phyloP scores from a whole-genome alignment of 64 coral and sea anemone genomes.

The Montipora capricornis region DNA sequence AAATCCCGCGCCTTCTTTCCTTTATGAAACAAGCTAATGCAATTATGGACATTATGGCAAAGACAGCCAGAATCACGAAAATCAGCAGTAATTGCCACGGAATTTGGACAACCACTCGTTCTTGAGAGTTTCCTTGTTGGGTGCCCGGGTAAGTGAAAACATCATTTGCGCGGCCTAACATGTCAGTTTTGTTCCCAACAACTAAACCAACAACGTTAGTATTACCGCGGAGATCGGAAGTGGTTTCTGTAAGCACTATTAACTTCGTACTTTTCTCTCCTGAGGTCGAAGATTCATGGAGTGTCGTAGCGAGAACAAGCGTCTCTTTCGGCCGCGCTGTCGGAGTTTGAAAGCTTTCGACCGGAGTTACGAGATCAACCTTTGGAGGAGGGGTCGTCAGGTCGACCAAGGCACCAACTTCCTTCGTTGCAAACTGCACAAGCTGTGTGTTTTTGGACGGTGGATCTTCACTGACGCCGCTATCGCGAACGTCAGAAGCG shows the following conservation, averaged over 20 bases:
- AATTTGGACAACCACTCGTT: neutral
- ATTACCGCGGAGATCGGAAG: no score
- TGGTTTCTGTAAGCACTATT: no score
- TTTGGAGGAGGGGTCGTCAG: no score
- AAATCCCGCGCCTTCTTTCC: neutral
- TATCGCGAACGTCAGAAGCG: neutral
- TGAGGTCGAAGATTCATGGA: no score
- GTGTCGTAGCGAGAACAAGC: no score
- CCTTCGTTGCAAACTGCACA: neutral
- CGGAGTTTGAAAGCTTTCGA: no score
- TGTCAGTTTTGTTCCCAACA: neutral
- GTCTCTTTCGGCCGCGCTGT: no score
- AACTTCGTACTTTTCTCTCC: no score
- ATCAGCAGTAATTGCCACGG: neutral
- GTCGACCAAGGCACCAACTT: neutral
- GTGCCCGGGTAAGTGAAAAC: no score
- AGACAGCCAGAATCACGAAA: neutral
- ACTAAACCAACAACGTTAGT: no score
- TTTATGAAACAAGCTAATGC: neutral
- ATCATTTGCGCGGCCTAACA: neutral
- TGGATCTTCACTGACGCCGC: neutral
- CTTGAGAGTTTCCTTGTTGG: neutral
- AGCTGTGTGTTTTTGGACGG: neutral
- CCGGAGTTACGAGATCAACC: no score
- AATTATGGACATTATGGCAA: neutral